These are phyloP conservation scores for Nanger granti DNA, from an alignment of 2,113 vertebrate genomes.

Conservation along the genomic window DNA sequence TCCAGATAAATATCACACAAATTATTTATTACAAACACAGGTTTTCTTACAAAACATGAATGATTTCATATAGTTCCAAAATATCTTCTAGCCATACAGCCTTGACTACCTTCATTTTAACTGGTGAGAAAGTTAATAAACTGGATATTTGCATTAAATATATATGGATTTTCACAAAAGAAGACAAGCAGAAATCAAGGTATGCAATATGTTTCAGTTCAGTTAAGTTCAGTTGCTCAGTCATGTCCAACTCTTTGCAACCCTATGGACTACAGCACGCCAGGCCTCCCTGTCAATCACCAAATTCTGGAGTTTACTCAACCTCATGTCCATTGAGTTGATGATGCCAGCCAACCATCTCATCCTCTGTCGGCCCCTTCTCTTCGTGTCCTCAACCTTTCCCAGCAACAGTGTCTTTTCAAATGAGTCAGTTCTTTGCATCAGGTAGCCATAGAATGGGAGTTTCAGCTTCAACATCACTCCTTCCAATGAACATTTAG, in stretches of 20 bases:
- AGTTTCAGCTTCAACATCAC: not conserved
- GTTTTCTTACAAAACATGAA: not conserved
- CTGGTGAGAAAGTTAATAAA: not conserved
- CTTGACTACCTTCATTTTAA: not conserved
- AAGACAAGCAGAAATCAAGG: not conserved
- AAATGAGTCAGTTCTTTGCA: not conserved
- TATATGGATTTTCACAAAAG: not conserved
- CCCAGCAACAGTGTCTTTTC: not conserved
- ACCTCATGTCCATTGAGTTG: not conserved
- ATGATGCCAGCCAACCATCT: not conserved
- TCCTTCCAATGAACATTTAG: not conserved
- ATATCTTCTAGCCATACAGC: not conserved
- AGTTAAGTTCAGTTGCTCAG: not conserved
- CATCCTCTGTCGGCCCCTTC: not conserved
- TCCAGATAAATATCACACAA: not conserved
- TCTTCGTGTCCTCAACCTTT: not conserved
- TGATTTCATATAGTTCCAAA: not conserved
- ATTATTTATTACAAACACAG: not conserved
- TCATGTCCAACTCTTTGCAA: not conserved
- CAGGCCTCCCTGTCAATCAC: not conserved
- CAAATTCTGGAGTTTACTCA: not conserved
- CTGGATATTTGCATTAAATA: not conserved
- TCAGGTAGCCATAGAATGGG: not conserved
- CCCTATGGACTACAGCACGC: accelerated
- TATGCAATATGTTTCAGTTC: not conserved